Base-by-base conservation (phyloP, 2,888 invertebrate genomes). In the Azorinus chamasolen region DNA sequence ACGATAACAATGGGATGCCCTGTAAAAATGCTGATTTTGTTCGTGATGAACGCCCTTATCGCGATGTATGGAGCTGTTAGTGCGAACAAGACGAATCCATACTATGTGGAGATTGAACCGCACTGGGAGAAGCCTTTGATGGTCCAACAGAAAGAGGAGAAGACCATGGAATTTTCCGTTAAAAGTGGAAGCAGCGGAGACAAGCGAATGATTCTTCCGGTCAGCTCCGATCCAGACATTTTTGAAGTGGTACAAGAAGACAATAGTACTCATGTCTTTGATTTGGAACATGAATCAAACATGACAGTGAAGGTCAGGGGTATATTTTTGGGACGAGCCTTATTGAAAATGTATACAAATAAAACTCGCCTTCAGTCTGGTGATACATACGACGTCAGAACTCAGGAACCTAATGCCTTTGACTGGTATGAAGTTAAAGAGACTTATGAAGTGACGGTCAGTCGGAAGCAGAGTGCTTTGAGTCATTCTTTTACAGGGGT, bases 401-500 rank as follows among this genome's bases (percentile, higher is more conserved):
- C 22, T 1, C 1, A 18, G 0, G 50, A 53, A n/a, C 54, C 27
- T 1, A 59, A 64, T 41, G 18, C 37, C 22, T 55, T 57, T 46
- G 81, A 81, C 2, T 84, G 84, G 86, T 83, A 82, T 46, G 76
- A 83, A 39, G 54, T 82, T 39, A 71, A 55, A 24, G 64, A 79
- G 18, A 68, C 64, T 24, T 85, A 72, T 64, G 83, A 82, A 53
- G 55, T 88, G 12, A 74, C 83, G 6, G 83, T 88, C 0, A 84
- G 83, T 51, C 78, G 85, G 27, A 65, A 77, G 22, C 75, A 82
- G 39, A 71, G 83, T 45, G 75, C 82, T 1, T 66, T 88, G 0
- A 83, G 87, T 58, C 83, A 75, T 20, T 73, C 79, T 0, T 89
- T 89, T 53, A 87, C 81, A 27, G 86, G 82, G 1, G 75, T 84